Base-by-base conservation (phyloP, 23 tunicate genomes). In the Halocynthia aurantium region DNA sequence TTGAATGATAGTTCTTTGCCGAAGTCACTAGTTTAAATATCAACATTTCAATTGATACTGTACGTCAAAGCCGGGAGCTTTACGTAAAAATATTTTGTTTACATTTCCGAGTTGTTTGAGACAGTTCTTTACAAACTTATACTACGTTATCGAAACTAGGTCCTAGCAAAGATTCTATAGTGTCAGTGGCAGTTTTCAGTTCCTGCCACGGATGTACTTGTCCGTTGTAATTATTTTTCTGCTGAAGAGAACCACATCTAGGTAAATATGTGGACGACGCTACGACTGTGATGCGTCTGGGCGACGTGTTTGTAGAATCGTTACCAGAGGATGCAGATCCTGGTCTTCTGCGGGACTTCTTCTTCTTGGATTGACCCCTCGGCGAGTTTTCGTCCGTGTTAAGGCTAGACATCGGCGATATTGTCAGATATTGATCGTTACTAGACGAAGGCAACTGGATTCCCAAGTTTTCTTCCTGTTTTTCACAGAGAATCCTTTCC, bases 401-500 rank as follows among this genome's bases (percentile, higher is more conserved):
- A 60, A 55, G 19, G 55, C 51, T 55, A 10, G 55, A 77, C n/a
- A 15, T 60, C 64, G 17, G 17, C 4, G n/a, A 15, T 60, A 1
- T 60, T 60, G 17, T 15, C 64, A 60, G 17, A 60, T 60, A 15
- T 60, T 17, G 17, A 60, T 60, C 64, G 17, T 15, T 60, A 4
- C 17, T 17, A 4, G 64, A 60, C 64, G 64, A 60, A 60, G 64
- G 17, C 2, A 60, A 60, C 17, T 60, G 4, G n/a, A 15, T 17
- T 60, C n/a, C 64, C 4, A 31, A 31, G 17, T 17, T 60, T 60
- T 79, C 88, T 69, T 85, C 81, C 44, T 86, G 87, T 52, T 79
- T 87, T 62, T 92, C 98, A 72, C 92, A 64, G 6, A 92, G 65
- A n/a, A 92, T 62, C 15, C 57, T 75, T 11, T 92, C 92, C 19